phyloP scores from a whole-genome alignment of 2,113 vertebrate genomes.

The Aythya baeri region DNA sequence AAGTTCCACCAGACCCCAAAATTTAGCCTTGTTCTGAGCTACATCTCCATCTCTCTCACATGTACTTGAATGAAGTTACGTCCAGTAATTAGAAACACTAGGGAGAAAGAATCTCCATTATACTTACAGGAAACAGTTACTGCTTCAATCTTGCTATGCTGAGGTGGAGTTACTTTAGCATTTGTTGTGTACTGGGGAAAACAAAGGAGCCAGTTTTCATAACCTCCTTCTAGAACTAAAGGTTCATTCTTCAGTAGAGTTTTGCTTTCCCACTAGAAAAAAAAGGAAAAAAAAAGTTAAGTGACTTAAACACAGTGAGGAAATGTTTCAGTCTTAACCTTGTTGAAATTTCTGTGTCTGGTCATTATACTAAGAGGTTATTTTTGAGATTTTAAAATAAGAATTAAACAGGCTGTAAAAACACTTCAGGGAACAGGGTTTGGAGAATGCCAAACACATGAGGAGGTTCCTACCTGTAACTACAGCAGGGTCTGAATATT shows the following conservation, averaged over 20 bases:
- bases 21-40: background rate
- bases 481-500: background rate
- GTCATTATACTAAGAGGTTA: background rate
- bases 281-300: background rate
- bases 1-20: background rate
- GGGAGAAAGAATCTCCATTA: background rate
- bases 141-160: constrained; percentile 75
- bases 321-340: background rate
- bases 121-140: constrained; percentile 90
- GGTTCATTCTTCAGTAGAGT: constrained; percentile 90
- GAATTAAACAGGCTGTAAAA: background rate
- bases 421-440: background rate
- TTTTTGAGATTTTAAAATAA: background rate
- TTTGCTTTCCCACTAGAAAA: constrained; percentile 92
- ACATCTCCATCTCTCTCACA: background rate
- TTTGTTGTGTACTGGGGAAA: constrained; percentile 97
- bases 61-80: background rate
- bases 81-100: background rate
- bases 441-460: background rate
- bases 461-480: background rate
- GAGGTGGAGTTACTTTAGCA: constrained; percentile 88
- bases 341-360: background rate
- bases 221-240: constrained; percentile 93
- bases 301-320: background rate
- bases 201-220: constrained; percentile 97